Evolutionary conservation across 2,888 invertebrate species (phyloP), one percentile per base, ranked within the genome.

Genomic region (Fabriciana adippe): DNA sequence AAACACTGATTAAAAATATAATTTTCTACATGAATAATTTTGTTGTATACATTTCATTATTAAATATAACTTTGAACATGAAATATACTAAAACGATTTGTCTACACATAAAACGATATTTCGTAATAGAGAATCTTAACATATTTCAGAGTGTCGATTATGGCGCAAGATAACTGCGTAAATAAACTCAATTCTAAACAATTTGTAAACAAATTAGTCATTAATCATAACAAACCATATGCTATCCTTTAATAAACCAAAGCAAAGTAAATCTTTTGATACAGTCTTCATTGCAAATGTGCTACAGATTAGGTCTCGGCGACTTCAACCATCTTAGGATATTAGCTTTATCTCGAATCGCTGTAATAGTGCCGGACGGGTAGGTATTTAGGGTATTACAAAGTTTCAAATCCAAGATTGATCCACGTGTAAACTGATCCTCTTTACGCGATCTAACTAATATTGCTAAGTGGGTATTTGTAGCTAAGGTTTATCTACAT

Each of bases 321-420:
- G 21, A 55, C 26, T 18, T 60, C 55, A 26, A 54, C 31, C 35
- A 15, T 66, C 55, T 54, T 15, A 55, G 60, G 53, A 41, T 61
- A 60, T 50, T n/a, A 47, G 47, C 47, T 51, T 61, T 45, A 47
- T 59, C 53, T 55, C 15, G 61, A 55, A 61, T 61, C 45, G 16
- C 61, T 61, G 55, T 61, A 61, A 55, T 61, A 41, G 21, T 55
- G 54, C n/a, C 54, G 35, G 48, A 50, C 60, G 60, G 26, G 47
- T 60, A 31, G 31, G 21, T 55, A 60, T 18, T 48, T 55, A 31
- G 26, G 31, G 35, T 66, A 55, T 54, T 60, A 55, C 55, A 50
- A 60, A 66, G 60, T 60, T 66, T 21, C 18, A 55, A 45, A 41
- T 47, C 35, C 31, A 45, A 48, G 60, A 60, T 66, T 55, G 55